Conservation (phyloP, 1,140 invertebrate genomes). For the Trichonephila clavata region DNA sequence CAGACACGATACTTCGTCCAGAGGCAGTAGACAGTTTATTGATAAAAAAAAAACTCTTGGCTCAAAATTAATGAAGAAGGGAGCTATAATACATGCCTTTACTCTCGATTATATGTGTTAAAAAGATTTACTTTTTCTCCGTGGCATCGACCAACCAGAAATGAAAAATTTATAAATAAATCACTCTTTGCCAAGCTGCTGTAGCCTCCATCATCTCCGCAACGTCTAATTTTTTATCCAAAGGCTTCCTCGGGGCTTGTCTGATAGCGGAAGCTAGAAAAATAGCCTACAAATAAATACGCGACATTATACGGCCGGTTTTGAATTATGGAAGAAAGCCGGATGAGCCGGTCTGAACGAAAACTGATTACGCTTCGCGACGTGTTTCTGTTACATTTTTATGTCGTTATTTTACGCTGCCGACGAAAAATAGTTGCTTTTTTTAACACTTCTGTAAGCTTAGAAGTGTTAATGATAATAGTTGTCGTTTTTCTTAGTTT, state of each 20-base stretch:
- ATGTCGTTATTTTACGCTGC: conserved; percentile 1
- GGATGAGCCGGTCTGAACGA: conserved; percentile 19
- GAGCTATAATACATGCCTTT: not conserved
- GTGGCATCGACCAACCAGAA: not conserved
- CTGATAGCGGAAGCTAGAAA: not conserved
- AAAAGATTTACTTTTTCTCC: not conserved
- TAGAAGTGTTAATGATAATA: conserved; percentile 18
- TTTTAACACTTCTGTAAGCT: not conserved
- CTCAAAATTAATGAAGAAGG: not conserved
- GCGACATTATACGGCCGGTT: conserved; percentile 31
- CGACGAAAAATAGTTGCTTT: not conserved
- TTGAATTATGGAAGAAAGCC: conserved; percentile 46
- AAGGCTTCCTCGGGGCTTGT: not conserved
- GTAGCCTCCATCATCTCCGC: not conserved
- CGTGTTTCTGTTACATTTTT: conserved; percentile 43
- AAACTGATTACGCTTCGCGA: conserved; percentile 48
- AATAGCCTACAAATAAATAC: conserved; percentile 50
- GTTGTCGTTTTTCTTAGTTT: not conserved
- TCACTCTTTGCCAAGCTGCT: not conserved
- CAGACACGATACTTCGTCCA: no score
- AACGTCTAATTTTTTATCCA: not conserved
- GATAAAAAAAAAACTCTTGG: not conserved
- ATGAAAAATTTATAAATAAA: not conserved
- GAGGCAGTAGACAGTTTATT: not conserved
- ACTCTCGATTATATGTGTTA: not conserved